phyloP scores from a whole-genome alignment of 1,140 invertebrate species.

The Eueides isabella region DNA sequence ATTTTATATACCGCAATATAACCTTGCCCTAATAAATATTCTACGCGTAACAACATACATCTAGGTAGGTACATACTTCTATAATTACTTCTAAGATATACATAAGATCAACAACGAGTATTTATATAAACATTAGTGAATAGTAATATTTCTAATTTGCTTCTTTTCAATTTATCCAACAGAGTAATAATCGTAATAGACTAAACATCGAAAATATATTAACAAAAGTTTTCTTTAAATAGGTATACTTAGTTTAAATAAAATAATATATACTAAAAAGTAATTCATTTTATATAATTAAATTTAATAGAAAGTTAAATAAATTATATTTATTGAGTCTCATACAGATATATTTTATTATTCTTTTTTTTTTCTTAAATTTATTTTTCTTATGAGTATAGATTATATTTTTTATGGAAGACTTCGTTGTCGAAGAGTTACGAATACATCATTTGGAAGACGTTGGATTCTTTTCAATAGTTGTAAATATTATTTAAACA shows the following conservation, averaged over 20 bases:
- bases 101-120: slow-evolving; percentile 59
- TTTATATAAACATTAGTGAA: slow-evolving; percentile 1
- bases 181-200: background rate
- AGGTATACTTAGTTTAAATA: background rate
- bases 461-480: slow-evolving; percentile 54
- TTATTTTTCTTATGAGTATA: slow-evolving; percentile 22
- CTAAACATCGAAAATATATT: background rate
- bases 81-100: slow-evolving; percentile 32
- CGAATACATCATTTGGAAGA: slow-evolving; percentile 65
- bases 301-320: background rate
- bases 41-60: slow-evolving; percentile 23
- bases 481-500: slow-evolving; percentile 49
- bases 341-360: background rate
- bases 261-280: background rate
- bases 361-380: slow-evolving; percentile 19
- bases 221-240: background rate
- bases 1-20: background rate
- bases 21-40: background rate
- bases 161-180: background rate
- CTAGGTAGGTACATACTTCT: slow-evolving; percentile 16
- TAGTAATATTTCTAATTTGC: background rate
- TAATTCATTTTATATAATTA: background rate
- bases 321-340: background rate
- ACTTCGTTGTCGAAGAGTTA: slow-evolving; percentile 74
- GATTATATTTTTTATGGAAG: slow-evolving; percentile 56